Conservation (phyloP, 2,888 invertebrate genomes). For the Buathra laborator region DNA sequence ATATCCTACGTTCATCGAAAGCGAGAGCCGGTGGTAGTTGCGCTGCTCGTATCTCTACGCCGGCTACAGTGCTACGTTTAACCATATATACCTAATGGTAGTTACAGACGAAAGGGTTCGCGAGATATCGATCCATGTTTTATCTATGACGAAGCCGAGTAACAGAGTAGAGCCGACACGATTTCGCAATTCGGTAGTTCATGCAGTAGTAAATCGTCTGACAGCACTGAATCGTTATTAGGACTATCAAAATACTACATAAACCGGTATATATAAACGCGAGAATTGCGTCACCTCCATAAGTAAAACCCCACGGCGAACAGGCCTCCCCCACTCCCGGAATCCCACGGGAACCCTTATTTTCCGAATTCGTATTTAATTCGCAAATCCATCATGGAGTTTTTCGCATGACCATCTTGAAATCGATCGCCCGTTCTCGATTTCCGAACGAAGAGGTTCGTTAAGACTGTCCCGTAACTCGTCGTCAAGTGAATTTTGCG, state of each 20-base stretch:
- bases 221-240: conserved; percentile 26
- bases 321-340: too few relatives aligned
- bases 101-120: conserved; percentile 6
- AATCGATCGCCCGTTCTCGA: conserved; percentile 20
- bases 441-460: neutral
- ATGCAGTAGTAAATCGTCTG: conserved; percentile 10
- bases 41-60: conserved; percentile 15
- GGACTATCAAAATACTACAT: conserved; percentile 31
- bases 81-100: conserved; percentile 15
- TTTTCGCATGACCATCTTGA: conserved; percentile 19
- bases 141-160: conserved; percentile 43
- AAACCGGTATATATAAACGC: conserved; percentile 1
- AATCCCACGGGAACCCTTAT: neutral
- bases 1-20: conserved; percentile 51
- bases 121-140: conserved; percentile 53
- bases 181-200: conserved; percentile 25
- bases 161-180: conserved; percentile 4
- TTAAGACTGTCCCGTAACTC: conserved; percentile 32
- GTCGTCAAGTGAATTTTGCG: conserved; percentile 54
- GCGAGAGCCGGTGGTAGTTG: conserved; percentile 47
- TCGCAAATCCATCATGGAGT: neutral
- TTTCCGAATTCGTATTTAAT: too few relatives aligned
- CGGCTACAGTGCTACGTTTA: neutral
- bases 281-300: neutral
- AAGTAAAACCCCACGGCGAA: neutral